Conservation (phyloP, 2,797 vertebrate species). For the Oryzias dopingdopingensis region DNA sequence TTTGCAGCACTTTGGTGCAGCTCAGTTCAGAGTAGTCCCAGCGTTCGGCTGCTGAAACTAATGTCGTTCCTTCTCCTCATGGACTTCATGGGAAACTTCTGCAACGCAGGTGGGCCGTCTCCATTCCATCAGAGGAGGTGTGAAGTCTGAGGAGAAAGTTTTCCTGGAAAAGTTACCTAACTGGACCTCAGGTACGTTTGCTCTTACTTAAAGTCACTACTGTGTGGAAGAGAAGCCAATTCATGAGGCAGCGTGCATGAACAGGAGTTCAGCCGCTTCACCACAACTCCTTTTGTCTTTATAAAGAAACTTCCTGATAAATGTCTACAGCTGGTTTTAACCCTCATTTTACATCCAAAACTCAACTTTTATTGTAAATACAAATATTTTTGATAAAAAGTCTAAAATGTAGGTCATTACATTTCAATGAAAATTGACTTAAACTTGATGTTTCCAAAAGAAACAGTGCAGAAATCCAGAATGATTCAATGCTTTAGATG, state of each 20-base stretch:
- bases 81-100: constrained; percentile 28
- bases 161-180: constrained; percentile 48
- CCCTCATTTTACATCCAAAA: no score
- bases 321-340: no score
- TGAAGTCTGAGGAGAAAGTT: constrained; percentile 29
- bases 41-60: background rate
- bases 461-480: no score
- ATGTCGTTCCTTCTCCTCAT: background rate
- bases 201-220: constrained; percentile 16
- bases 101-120: constrained; percentile 39
- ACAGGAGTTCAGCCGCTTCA: constrained; percentile 4
- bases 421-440: no score
- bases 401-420: no score
- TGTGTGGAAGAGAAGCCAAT: constrained; percentile 18
- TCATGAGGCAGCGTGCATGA: constrained; percentile 20
- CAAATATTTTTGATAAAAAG: no score
- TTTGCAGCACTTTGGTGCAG: constrained; percentile 49
- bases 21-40: constrained; percentile 3
- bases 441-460: no score
- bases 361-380: no score
- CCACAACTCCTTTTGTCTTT: no score
- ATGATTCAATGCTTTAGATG: no score
- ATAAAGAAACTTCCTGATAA: no score
- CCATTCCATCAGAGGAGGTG: constrained; percentile 39
- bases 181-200: constrained; percentile 65